Evolutionary conservation across 2,888 invertebrate species (phyloP), one percentile per base, ranked within the genome.

Genomic region (Calliphora vomitoria): DNA sequence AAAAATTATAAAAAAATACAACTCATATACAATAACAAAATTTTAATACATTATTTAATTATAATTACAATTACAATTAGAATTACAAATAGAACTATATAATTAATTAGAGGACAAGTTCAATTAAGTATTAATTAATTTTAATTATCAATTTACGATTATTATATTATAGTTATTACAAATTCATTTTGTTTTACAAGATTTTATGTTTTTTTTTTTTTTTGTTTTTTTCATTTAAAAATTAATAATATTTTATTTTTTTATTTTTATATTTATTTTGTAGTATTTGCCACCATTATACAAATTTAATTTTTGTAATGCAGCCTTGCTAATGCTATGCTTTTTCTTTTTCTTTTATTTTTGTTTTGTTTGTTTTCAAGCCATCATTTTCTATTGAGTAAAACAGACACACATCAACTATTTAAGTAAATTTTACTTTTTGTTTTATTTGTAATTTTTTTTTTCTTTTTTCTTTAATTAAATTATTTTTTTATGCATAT

Each of bases 241-340:
- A 60, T 50, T 55, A 58, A 66, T 66, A 38, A 68, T 41, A 55
- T 38, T 38, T 41, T 62, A 60, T 60, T 55, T 38, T 72, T 64
- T 20, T 31, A 60, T 53, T 60, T 50, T 82, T n/a, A n/a, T n/a
- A n/a, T 62, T 41, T 10, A n/a, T 31, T 47, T 58, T 58, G 25
- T 41, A n/a, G 8, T 41, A 64, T 50, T 74, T 66, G 58, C 44
- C 25, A 20, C 13, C 68, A 69, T 64, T 62, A 41, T 44, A 71
- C 20, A 76, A 55, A 50, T 47, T 60, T n/a, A 62, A 64, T 53
- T 64, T 62, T 50, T 58, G 53, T 85, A 76, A 78, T 60, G 89
- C 90, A 91, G 89, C 89, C 90, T 87, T 89, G 86, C 89, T 89
- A 71, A 89, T 88, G 87, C 89, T 89, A 89, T 82, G 87, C 81